phyloP scores from a whole-genome alignment of 2,797 vertebrate species.

The Syngnathus acus region DNA sequence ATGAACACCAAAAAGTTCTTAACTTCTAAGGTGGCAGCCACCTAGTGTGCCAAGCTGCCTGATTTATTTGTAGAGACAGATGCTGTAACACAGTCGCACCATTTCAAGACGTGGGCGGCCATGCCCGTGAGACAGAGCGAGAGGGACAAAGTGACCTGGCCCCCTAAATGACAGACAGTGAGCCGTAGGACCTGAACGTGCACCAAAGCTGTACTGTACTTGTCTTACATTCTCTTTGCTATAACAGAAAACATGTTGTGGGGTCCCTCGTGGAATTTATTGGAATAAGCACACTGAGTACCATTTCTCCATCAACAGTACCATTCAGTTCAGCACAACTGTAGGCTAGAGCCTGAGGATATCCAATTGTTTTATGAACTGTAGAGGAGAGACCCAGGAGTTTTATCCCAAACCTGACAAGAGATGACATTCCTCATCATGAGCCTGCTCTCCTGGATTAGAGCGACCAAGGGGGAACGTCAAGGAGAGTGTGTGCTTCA shows the following conservation, averaged over 20 bases:
- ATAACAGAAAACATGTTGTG: background rate
- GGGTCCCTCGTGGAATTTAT: background rate
- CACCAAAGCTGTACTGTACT: background rate
- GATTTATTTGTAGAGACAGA: constrained; percentile 3
- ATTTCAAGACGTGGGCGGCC: constrained; percentile 2
- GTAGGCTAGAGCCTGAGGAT: background rate
- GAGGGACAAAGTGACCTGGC: background rate
- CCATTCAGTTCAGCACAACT: background rate
- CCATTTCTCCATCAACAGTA: background rate
- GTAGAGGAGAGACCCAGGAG: background rate
- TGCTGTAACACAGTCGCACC: constrained; percentile 1
- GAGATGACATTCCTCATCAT: background rate
- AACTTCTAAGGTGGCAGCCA: background rate
- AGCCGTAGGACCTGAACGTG: background rate
- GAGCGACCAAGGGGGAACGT: background rate
- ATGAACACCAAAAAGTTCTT: background rate
- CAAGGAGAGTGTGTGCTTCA: background rate
- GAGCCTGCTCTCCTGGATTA: background rate
- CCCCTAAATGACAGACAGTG: background rate
- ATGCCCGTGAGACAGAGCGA: constrained; percentile 1
- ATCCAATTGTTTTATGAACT: background rate
- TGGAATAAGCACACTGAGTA: background rate
- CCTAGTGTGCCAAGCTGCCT: background rate
- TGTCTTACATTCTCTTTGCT: background rate
- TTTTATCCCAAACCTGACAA: background rate